Base-by-base conservation (phyloP, 2,797 vertebrate genomes). In the Miichthys miiuy region DNA sequence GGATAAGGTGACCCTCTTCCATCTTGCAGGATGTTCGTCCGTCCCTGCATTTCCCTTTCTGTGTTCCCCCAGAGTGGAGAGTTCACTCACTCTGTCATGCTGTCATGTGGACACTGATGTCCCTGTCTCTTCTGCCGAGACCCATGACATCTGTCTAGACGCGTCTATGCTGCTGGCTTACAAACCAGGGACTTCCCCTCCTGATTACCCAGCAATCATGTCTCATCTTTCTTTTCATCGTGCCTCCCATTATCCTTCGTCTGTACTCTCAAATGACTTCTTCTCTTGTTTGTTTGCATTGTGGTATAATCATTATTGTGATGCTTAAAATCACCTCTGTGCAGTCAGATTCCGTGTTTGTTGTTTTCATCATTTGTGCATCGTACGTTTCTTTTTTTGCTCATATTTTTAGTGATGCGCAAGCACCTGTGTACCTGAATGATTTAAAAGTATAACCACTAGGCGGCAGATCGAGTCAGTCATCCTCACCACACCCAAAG, bases 91-190 rank as follows among this genome's bases (percentile, higher is more conserved):
- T 79, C 82, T 79, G 47, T 76, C 81, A 72, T 48, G 54, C 82
- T 84, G 86, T 90, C 87, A 87, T 79, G 68, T 81, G 81, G 68
- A 88, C 85, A 79, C 67, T 80, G 82, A 55, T 84, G 63, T 89
- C 71, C 69, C 70, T 41, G 68, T 72, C 78, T 77, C 76, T 63
- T 20, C 73, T 83, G 79, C 81, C 79, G 82, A 75, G 62, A 87
- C 84, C 75, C 68, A 60, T 85, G 87, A 83, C 84, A 87, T 87
- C 83, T 75, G 80, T 90, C 86, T 78, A 70, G 76, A 87, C 68
- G 14, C 48, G 67, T 81, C 62, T 71, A 65, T 77, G 78, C 76
- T 51, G 21, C 56, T 85, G 68, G 57, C 68, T 64, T 68, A 68
- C 77, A 77, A 75, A 80, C 79, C 54, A 82, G 68, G 67, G 69